Conservation (phyloP, 2,797 vertebrate species). For the Cyprinodon diabolis region DNA sequence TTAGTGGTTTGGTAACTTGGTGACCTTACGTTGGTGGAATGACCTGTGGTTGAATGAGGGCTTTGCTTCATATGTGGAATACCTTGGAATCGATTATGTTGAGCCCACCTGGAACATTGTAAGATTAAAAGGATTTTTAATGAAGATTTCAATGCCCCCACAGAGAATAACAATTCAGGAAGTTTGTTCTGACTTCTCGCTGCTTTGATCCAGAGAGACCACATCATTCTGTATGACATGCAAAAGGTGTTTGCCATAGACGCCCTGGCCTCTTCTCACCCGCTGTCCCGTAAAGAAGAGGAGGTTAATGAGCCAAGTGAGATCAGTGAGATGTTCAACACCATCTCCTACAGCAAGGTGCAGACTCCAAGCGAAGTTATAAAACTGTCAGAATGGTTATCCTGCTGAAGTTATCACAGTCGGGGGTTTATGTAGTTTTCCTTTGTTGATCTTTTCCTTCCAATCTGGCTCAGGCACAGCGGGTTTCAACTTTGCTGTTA, state of each 20-base stretch:
- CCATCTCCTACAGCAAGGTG: conserved; percentile 95
- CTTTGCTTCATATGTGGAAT: conserved; percentile 92
- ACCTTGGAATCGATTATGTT: conserved; percentile 82
- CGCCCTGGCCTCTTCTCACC: conserved; percentile 88
- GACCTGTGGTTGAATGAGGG: conserved; percentile 96
- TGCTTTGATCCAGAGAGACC: conserved; percentile 83
- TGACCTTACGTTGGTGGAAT: conserved; percentile 94
- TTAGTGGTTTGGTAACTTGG: conserved; percentile 97
- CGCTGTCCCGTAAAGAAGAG: conserved; percentile 81
- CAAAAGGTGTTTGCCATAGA: conserved; percentile 86
- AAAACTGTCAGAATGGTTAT: neutral
- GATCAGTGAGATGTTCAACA: conserved; percentile 91
- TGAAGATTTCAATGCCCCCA: neutral
- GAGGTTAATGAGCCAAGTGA: conserved; percentile 86
- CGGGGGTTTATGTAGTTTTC: neutral
- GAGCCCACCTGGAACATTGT: conserved; percentile 87
- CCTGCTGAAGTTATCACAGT: neutral
- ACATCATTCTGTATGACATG: conserved; percentile 84
- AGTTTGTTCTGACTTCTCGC: conserved; percentile 1
- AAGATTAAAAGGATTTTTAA: conserved; percentile 44
- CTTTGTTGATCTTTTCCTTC: neutral
- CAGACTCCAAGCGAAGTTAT: neutral
- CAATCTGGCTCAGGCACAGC: neutral
- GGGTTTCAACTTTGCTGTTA: neutral
- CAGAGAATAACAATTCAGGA: neutral